Conservation (phyloP, 2,888 invertebrate species). For the Ptilodon capucinus region DNA sequence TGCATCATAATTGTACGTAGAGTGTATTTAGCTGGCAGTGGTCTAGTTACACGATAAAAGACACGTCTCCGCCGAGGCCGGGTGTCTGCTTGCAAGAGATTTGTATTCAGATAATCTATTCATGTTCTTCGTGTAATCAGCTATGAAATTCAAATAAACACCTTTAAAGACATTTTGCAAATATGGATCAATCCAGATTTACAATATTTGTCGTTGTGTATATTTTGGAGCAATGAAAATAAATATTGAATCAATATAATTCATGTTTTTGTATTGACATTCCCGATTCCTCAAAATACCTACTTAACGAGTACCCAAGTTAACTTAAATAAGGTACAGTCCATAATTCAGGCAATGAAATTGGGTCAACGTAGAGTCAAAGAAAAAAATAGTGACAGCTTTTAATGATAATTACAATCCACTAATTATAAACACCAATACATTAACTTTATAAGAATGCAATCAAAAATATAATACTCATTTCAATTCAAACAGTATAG, state of each 20-base stretch:
- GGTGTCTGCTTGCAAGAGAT: slow-evolving; percentile 57
- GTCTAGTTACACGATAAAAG: slow-evolving; percentile 54
- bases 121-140: slow-evolving; percentile 78
- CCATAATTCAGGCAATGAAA: too few species aligned
- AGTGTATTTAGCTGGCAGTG: slow-evolving; percentile 49
- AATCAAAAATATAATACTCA: slow-evolving; percentile 43
- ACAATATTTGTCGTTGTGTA: slow-evolving; percentile 79
- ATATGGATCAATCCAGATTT: slow-evolving; percentile 69
- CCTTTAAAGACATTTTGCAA: slow-evolving; percentile 73
- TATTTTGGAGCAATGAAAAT: slow-evolving; percentile 81
- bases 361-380: too few species aligned
- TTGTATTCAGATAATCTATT: slow-evolving; percentile 72
- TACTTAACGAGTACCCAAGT: too few species aligned
- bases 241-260: slow-evolving; percentile 75
- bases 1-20: slow-evolving; percentile 61
- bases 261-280: slow-evolving; percentile 27
- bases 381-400: too few species aligned
- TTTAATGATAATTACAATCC: slow-evolving; percentile 41
- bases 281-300: too few species aligned
- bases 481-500: slow-evolving; percentile 22
- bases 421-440: slow-evolving; percentile 38
- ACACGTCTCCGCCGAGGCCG: slow-evolving; percentile 46
- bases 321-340: too few species aligned
- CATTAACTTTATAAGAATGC: slow-evolving; percentile 26
- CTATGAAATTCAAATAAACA: slow-evolving; percentile 74